Percentiles rank a stretch among this genome's conserved stretches.
Conservation (phyloP, 2,888 invertebrate species). For the Drosophila bunnanda region DNA sequence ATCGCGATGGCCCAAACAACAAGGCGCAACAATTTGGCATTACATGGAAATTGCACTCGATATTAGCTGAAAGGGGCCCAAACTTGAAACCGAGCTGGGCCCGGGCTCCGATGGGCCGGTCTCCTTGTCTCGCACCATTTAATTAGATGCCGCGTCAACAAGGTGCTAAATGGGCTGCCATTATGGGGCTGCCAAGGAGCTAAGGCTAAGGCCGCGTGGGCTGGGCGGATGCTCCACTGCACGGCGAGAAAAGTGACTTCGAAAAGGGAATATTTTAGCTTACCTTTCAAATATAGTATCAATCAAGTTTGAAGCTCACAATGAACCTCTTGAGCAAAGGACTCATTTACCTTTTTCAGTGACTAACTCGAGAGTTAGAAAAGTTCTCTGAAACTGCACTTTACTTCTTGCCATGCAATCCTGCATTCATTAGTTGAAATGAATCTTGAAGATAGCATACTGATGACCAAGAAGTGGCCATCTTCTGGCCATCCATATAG, state of each 20-base stretch:
- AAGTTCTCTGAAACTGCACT: no score
- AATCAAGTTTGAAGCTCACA: neutral
- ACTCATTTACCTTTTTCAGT: no score
- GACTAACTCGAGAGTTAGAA: no score
- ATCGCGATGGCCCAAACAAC: conserved; percentile 52
- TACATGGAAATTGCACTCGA: conserved; percentile 70
- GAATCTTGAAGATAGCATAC: neutral
- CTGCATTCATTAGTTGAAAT: neutral
- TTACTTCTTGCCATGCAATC: no score
- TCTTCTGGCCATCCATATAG: no score
- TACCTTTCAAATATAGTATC: neutral
- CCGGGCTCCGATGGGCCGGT: conserved; percentile 17
- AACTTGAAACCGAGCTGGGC: conserved; percentile 26
- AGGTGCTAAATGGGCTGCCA: conserved; percentile 83
- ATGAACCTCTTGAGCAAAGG: no score
- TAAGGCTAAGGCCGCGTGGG: conserved; percentile 67
- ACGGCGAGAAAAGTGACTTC: neutral
- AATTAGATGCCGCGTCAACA: conserved; percentile 84
- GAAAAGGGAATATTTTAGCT: neutral
- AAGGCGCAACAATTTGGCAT: conserved; percentile 76
- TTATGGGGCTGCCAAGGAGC: conserved; percentile 56
- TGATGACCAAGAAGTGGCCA: neutral
- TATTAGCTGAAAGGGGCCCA: conserved; percentile 45
- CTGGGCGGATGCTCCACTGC: conserved; percentile 41
- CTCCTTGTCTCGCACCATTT: conserved; percentile 60